Conservation (phyloP, 2,888 invertebrate genomes). For the Fabriciana adippe region DNA sequence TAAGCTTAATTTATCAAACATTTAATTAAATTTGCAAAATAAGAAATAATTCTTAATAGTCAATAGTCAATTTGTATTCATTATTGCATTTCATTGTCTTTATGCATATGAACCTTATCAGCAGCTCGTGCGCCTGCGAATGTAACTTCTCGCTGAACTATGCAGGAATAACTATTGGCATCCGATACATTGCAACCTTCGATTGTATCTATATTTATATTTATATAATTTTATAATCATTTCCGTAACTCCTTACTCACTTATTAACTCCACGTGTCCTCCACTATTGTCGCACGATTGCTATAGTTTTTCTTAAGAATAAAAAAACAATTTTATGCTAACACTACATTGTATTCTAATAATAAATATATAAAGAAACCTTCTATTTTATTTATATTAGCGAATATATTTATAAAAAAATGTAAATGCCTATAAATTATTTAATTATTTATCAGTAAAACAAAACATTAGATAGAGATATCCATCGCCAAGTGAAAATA, state of each 20-base stretch:
- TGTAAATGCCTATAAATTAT: too few relatives aligned
- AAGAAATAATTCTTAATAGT: slow-evolving; percentile 1
- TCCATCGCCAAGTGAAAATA: too few relatives aligned
- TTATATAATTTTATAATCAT: slow-evolving; percentile 51
- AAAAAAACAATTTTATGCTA: background rate
- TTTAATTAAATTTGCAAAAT: background rate
- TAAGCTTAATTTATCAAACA: too few relatives aligned
- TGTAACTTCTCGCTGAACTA: slow-evolving; percentile 24
- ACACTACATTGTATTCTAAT: background rate
- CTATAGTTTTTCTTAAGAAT: slow-evolving; percentile 5
- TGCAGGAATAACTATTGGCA: slow-evolving; percentile 30
- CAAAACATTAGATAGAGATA: too few relatives aligned
- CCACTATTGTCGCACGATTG: slow-evolving; percentile 24
- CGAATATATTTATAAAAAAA: too few relatives aligned
- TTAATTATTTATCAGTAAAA: too few relatives aligned
- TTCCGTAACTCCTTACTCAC: slow-evolving; percentile 52
- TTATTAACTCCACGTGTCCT: slow-evolving; percentile 37
- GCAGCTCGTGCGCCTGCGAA: slow-evolving; percentile 16
- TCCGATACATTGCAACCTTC: slow-evolving; percentile 31
- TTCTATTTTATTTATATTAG: too few relatives aligned
- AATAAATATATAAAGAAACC: too few relatives aligned
- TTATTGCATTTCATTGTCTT: slow-evolving; percentile 31
- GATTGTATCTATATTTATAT: slow-evolving; percentile 37
- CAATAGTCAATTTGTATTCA: slow-evolving; percentile 19
- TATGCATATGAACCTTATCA: slow-evolving; percentile 30